phyloP scores from a whole-genome alignment of 2,888 invertebrate genomes.

The Adineta ricciae region DNA sequence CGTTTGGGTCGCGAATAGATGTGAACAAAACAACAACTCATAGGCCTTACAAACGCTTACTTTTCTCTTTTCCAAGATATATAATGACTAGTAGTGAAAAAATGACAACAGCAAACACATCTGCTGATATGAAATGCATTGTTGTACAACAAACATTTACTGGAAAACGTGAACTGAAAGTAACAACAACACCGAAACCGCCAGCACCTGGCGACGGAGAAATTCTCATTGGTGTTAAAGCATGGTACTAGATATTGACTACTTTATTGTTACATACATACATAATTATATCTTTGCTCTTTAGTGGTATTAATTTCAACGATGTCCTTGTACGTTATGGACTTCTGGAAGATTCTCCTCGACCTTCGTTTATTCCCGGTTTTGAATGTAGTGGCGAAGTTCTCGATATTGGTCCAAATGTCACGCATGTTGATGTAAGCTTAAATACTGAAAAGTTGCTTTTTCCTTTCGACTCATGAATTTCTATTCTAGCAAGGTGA shows the following conservation, averaged over 20 bases:
- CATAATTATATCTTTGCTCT: neutral
- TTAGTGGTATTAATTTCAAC: slow-evolving; percentile 75
- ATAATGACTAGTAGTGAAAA: neutral
- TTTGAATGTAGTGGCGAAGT: slow-evolving; percentile 69
- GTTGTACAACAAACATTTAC: slow-evolving; percentile 16
- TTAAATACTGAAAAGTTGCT: neutral
- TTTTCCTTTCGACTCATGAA: neutral
- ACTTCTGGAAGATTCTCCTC: slow-evolving; percentile 71
- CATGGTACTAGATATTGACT: neutral
- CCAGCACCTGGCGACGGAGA: slow-evolving; percentile 15
- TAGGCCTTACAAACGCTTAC: neutral
- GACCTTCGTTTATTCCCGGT: slow-evolving; percentile 72
- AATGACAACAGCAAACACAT: neutral
- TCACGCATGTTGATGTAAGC: slow-evolving; percentile 41
- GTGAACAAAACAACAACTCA: neutral
- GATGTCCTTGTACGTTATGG: slow-evolving; percentile 78
- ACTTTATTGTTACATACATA: neutral
- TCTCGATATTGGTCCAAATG: slow-evolving; percentile 44
- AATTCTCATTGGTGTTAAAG: slow-evolving; percentile 25
- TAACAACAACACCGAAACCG: slow-evolving; percentile 18
- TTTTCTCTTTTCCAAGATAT: neutral
- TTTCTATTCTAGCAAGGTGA: slow-evolving; percentile 45
- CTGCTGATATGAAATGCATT: slow-evolving; percentile 17
- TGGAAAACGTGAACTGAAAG: slow-evolving; percentile 23
- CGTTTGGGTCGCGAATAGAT: neutral